Conservation (phyloP, 2,888 invertebrate species). For the Cosmia trapezina region DNA sequence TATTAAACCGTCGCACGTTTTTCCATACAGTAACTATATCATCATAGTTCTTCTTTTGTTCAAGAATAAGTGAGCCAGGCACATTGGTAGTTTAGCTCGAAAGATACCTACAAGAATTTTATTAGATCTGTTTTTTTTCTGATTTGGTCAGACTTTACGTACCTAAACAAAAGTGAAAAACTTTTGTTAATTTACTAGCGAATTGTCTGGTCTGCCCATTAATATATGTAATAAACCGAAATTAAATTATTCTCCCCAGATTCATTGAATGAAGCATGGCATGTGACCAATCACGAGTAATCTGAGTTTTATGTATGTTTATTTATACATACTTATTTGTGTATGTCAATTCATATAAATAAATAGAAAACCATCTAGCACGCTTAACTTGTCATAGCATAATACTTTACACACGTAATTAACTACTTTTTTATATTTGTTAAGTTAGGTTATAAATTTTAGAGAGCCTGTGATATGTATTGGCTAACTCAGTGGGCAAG, state of each 20-base stretch:
- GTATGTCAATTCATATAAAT: conserved; percentile 14
- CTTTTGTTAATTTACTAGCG: background rate
- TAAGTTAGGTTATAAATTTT: conserved; percentile 55
- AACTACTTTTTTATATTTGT: conserved; percentile 6
- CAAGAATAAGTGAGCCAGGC: conserved; percentile 3
- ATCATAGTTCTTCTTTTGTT: conserved; percentile 4
- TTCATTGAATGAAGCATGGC: conserved; percentile 42
- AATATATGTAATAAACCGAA: background rate
- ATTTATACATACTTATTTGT: background rate
- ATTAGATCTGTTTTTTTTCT: background rate
- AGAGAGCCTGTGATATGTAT: conserved; percentile 3
- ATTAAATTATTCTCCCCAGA: conserved; percentile 1
- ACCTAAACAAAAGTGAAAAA: background rate
- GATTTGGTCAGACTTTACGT: background rate
- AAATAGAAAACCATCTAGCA: conserved; percentile 8
- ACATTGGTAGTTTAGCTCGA: background rate
- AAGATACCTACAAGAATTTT: background rate
- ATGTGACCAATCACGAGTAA: conserved; percentile 46
- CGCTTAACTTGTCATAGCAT: background rate
- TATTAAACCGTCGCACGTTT: background rate
- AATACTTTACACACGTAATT: background rate
- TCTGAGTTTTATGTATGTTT: background rate
- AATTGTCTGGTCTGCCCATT: background rate
- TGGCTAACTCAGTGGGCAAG: conserved; percentile 23
- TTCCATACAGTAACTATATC: background rate